These are phyloP conservation scores for Cichladusa arquata DNA, from an alignment of 2,113 vertebrate species.

Conservation along the genomic window DNA sequence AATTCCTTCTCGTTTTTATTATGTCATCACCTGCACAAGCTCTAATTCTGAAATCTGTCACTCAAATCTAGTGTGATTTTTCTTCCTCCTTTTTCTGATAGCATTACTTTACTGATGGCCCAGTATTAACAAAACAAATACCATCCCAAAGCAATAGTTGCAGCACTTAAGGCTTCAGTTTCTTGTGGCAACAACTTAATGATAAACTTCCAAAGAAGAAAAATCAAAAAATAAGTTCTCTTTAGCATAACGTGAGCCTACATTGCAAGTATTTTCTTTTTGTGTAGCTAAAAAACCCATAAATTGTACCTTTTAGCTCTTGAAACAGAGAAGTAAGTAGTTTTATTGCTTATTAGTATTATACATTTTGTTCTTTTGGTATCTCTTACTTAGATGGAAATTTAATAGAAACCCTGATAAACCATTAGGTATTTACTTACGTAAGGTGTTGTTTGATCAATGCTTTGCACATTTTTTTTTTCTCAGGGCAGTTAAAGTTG, in stretches of 20 bases:
- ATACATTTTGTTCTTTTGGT: neutral
- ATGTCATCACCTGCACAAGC: neutral
- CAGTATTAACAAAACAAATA: neutral
- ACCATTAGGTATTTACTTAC: neutral
- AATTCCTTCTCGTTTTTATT: neutral
- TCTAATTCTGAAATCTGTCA: neutral
- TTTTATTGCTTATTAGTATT: neutral
- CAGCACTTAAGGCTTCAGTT: neutral
- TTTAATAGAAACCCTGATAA: neutral
- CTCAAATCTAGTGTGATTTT: neutral
- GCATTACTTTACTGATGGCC: neutral
- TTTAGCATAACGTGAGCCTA: neutral
- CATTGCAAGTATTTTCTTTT: neutral
- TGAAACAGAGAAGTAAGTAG: neutral
- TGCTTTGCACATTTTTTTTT: neutral
- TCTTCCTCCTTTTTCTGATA: neutral
- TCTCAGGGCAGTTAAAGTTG: neutral
- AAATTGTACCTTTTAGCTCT: neutral
- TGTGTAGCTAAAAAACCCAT: neutral
- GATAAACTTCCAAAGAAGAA: neutral
- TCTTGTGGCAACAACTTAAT: neutral
- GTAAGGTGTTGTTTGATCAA: neutral
- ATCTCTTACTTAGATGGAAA: neutral
- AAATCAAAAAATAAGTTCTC: neutral
- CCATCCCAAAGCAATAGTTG: neutral